Conservation (phyloP, 1,140 invertebrate species). For the Ridgeia piscesae region DNA sequence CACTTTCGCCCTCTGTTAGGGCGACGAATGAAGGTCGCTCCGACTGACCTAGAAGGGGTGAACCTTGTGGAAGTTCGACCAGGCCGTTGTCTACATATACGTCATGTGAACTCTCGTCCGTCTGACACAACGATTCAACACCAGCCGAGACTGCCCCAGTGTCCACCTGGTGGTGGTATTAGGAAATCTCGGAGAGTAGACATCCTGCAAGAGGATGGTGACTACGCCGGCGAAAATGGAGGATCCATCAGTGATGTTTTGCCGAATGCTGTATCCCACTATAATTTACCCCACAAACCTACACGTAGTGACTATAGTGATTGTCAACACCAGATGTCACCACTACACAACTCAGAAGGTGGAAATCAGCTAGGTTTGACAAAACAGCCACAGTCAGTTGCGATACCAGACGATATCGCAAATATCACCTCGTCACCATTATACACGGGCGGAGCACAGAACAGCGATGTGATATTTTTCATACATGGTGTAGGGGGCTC, state of each 20-base stretch:
- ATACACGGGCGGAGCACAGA: neutral
- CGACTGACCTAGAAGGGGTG: neutral
- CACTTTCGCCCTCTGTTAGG: neutral
- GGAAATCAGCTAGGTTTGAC: too few relatives aligned
- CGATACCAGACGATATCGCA: neutral
- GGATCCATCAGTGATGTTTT: neutral
- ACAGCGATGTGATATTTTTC: constrained; percentile 63
- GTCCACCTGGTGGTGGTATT: neutral
- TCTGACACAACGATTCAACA: constrained; percentile 35
- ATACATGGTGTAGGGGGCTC: constrained; percentile 74
- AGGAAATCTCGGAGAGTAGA: neutral
- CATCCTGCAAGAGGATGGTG: neutral
- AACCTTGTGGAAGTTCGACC: constrained; percentile 38
- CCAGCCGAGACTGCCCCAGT: neutral
- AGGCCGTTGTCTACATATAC: constrained; percentile 39
- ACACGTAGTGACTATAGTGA: neutral
- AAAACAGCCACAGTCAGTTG: neutral
- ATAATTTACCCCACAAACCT: neutral
- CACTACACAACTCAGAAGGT: neutral
- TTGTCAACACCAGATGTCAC: neutral
- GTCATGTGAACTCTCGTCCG: constrained; percentile 41
- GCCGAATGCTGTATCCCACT: neutral
- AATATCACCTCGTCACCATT: constrained; percentile 8
- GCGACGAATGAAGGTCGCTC: neutral
- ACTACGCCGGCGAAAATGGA: neutral